phyloP scores from a whole-genome alignment of 2,797 vertebrate species.

The Zenarchopterus dispar region DNA sequence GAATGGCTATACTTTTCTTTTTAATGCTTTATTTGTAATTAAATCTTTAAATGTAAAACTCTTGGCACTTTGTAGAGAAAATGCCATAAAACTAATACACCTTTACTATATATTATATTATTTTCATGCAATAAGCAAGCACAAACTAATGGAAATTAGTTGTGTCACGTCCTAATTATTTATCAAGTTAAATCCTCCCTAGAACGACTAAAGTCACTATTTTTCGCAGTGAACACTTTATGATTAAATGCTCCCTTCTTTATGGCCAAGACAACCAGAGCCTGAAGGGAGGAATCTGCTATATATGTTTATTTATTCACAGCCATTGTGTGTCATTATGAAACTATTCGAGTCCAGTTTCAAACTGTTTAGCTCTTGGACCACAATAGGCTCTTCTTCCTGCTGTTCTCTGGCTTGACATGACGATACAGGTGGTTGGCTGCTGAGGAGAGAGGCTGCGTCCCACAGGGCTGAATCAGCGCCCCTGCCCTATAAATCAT shows the following conservation, averaged over 20 bases:
- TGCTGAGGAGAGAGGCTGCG: slow-evolving; percentile 18
- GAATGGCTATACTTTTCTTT: not conserved
- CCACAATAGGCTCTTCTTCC: slow-evolving; percentile 1
- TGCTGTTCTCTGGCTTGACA: slow-evolving; percentile 38
- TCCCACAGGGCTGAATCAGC: slow-evolving; percentile 25
- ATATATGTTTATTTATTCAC: not conserved
- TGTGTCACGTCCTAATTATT: no score
- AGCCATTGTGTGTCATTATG: no score
- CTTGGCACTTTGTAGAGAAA: not conserved
- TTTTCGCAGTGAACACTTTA: no score
- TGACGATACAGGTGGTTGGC: slow-evolving; percentile 53
- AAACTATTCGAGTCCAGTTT: not conserved
- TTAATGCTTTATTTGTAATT: slow-evolving; percentile 1
- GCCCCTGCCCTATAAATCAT: slow-evolving; percentile 58
- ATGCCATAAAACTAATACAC: not conserved
- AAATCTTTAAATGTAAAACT: slow-evolving; percentile 4
- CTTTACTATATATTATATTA: not conserved
- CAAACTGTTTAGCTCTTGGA: not conserved
- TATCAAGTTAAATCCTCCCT: no score
- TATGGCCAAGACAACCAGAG: slow-evolving; percentile 1
- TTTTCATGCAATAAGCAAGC: no score
- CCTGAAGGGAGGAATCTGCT: not conserved
- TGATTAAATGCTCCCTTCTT: not conserved
- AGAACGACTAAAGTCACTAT: no score
- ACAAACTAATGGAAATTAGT: no score